Base-by-base conservation (phyloP, 2,113 vertebrate species). In the Tiliqua scincoides region DNA sequence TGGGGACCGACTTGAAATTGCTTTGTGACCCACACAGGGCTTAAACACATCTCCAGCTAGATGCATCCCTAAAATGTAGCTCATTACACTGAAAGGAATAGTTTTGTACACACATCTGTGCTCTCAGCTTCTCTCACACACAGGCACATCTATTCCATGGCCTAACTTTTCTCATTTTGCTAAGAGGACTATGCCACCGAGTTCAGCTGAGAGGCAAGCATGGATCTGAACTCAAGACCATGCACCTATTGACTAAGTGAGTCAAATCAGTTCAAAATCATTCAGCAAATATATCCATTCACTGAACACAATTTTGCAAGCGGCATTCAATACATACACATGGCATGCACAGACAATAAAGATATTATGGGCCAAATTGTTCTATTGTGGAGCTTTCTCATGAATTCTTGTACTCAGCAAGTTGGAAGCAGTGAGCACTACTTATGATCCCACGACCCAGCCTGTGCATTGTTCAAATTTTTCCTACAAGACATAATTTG, bases 351-450 rank as follows among this genome's bases (percentile, higher is more conserved):
- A 62, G 83, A 75, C 6, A 61, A 85, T 90, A 91, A 95, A 89
- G 88, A 92, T 52, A 89, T 89, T 89, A 95, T 83, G 84, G 91
- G 93, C 96, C 94, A 94, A 91, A 91, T 93, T 91, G 95, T 95
- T 96, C 93, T 94, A 93, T 94, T 97, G 96, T 95, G 95, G 91
- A 92, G 93, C 43, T 81, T 94, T 97, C 96, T 90, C 96, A 97
- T 93, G 92, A 94, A 93, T 93, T 75, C 7, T 93, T 86, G 63
- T 91, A 37, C 74, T 82, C 71, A 87, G 86, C 88, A 90, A 67
- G 91, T 87, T 57, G 83, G 79, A 76, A 68, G 30, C 87, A 89
- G 85, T 35, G 93, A 81, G 83, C 83, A 91, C 84, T 90, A 84
- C 18, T 65, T 68, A 54, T 78, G 90, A 91, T 90, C 89, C 87